phyloP scores from a whole-genome alignment of 2,888 invertebrate genomes.

The Tachina lurida region DNA sequence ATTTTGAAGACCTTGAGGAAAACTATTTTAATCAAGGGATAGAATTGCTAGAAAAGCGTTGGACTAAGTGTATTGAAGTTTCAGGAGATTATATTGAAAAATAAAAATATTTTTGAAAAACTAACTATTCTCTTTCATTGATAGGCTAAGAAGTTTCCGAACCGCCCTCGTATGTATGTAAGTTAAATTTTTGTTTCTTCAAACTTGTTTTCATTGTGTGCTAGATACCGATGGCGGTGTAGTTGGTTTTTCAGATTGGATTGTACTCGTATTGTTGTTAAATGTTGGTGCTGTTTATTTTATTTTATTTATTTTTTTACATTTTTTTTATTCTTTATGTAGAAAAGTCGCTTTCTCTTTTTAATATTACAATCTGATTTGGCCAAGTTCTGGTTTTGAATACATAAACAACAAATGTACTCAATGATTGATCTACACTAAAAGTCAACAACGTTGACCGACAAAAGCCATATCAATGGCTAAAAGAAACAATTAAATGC shows the following conservation, averaged over 20 bases:
- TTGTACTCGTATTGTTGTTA: constrained; percentile 40
- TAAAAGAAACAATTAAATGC: constrained; percentile 46
- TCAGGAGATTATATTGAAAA: too few relatives aligned
- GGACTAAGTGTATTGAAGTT: too few relatives aligned
- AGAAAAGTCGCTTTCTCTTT: constrained; percentile 72
- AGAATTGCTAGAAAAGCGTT: too few relatives aligned
- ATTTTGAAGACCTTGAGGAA: too few relatives aligned
- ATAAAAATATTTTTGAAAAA: too few relatives aligned
- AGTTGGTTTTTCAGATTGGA: constrained; percentile 36
- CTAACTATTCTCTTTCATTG: too few relatives aligned
- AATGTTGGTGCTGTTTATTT: constrained; percentile 56
- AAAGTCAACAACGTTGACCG: constrained; percentile 44
- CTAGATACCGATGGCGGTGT: constrained; percentile 48
- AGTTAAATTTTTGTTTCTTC: constrained; percentile 55
- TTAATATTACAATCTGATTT: constrained; percentile 68
- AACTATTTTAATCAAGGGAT: too few relatives aligned
- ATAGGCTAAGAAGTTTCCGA: too few relatives aligned
- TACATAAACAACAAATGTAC: constrained; percentile 64
- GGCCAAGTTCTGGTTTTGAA: constrained; percentile 70
- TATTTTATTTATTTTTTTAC: constrained; percentile 28
- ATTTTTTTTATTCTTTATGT: constrained; percentile 67
- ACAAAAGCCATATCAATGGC: constrained; percentile 32
- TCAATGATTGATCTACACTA: constrained; percentile 67
- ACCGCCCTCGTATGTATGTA: not conserved
- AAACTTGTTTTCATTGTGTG: constrained; percentile 69